Conservation (phyloP, 1,140 invertebrate genomes). For the Nephotettix cincticeps region DNA sequence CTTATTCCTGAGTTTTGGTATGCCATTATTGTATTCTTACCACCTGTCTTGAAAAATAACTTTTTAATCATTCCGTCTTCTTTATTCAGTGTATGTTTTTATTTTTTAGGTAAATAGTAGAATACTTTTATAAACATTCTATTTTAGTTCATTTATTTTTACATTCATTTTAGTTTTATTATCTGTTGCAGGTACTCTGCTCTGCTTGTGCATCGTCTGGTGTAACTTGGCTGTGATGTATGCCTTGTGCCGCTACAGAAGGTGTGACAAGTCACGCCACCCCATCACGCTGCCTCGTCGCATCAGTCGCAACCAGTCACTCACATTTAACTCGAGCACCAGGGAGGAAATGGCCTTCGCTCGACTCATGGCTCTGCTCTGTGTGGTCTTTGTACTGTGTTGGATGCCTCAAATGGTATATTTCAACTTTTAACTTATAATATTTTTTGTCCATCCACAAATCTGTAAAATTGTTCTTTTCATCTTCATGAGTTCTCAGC, state of each 20-base stretch:
- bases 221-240: constrained; percentile 80
- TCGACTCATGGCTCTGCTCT: constrained; percentile 77
- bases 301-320: constrained; percentile 38
- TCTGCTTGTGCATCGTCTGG: constrained; percentile 74
- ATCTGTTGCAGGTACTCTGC: constrained; percentile 59
- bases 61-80: too few relatives aligned
- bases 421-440: too few relatives aligned
- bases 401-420: constrained; percentile 87
- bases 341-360: constrained; percentile 81
- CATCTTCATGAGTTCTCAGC: too few relatives aligned
- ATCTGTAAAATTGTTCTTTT: too few relatives aligned
- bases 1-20: constrained; percentile 75
- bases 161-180: not conserved
- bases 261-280: not conserved
- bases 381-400: constrained; percentile 77
- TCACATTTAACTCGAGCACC: constrained; percentile 52
- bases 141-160: too few relatives aligned
- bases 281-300: constrained; percentile 34
- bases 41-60: too few relatives aligned
- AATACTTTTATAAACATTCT: too few relatives aligned
- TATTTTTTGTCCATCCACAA: too few relatives aligned
- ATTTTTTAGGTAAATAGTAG: too few relatives aligned
- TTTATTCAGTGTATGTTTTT: too few relatives aligned
- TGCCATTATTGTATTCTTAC: too few relatives aligned
- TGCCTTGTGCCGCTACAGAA: constrained; percentile 51